A percentile compares a stretch with the other conserved stretches of the same genome.
These are phyloP conservation scores for Gymnocephalus cernua DNA, from an alignment of 2,113 vertebrate species.

Conservation along the genomic window DNA sequence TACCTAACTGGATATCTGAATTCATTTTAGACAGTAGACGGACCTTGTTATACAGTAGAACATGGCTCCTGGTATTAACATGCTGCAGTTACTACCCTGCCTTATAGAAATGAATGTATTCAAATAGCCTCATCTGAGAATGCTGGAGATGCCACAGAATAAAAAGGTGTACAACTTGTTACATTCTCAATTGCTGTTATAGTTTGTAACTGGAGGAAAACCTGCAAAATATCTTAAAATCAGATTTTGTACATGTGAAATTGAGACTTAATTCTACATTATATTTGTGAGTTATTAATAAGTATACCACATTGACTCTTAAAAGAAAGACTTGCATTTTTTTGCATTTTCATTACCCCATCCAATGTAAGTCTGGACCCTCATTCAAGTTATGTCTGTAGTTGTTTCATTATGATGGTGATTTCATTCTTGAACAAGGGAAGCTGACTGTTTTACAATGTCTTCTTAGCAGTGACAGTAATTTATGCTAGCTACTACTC, in stretches of 20 bases:
- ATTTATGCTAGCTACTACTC: constrained; percentile 56
- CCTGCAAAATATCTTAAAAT: constrained; percentile 24
- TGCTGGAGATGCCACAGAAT: constrained; percentile 44
- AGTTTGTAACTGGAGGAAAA: constrained; percentile 11
- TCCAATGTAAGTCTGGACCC: neutral
- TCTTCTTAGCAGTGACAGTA: constrained; percentile 49
- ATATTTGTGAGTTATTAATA: constrained; percentile 13
- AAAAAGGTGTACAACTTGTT: neutral
- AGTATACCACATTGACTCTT: constrained; percentile 23
- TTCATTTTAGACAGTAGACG: neutral
- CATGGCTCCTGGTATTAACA: neutral
- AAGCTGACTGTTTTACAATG: constrained; percentile 40
- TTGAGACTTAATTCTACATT: constrained; percentile 30
- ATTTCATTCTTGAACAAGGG: constrained; percentile 40
- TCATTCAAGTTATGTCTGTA: constrained; percentile 1
- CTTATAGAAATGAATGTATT: constrained; percentile 73
- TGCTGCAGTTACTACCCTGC: constrained; percentile 55
- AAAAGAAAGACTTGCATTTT: neutral
- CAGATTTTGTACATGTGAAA: constrained; percentile 32
- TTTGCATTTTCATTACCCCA: neutral
- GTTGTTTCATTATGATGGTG: neutral
- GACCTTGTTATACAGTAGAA: neutral
- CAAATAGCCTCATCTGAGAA: constrained; percentile 12
- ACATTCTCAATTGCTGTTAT: neutral
- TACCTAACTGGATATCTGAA: neutral